A percentile compares a stretch with the other conserved stretches of the same genome.
Evolutionary conservation across 2,888 invertebrate species (phyloP).

Genomic region (Scelioninae gen. 2): DNA sequence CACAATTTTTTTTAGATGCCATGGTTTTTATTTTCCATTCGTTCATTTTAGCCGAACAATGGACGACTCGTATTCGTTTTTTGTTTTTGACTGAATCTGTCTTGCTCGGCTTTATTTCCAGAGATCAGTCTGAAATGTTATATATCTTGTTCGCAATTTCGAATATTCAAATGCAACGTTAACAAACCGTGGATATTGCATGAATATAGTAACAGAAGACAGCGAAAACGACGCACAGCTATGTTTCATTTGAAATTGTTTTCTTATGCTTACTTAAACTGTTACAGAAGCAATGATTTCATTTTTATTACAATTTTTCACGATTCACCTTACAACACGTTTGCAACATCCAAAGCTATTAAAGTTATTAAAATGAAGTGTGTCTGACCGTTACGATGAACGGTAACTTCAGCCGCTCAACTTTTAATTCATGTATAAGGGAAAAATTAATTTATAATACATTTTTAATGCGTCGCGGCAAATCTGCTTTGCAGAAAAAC

Average conservation of each 20-base stretch:
- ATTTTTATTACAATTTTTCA: no score
- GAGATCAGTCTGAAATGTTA: constrained; percentile 20
- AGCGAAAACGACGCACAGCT: neutral
- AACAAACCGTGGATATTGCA: constrained; percentile 24
- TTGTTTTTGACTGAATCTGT: constrained; percentile 20
- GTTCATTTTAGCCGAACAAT: constrained; percentile 30
- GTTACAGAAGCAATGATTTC: no score
- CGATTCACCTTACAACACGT: no score
- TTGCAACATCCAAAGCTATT: no score
- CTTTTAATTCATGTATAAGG: no score
- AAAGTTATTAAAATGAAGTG: no score
- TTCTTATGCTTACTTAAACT: neutral
- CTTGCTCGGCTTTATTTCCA: constrained; percentile 28
- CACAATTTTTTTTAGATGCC: constrained; percentile 29
- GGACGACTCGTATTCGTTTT: constrained; percentile 26
- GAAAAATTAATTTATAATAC: no score
- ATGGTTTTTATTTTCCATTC: constrained; percentile 30
- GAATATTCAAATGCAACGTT: constrained; percentile 42
- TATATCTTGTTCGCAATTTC: constrained; percentile 32
- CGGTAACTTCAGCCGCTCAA: no score
- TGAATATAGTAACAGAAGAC: constrained; percentile 11
- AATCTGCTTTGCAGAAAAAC: no score
- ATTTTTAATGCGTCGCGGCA: no score
- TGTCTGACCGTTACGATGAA: no score
- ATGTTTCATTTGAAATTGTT: constrained; percentile 9